Base-by-base conservation (phyloP, 2,113 vertebrate species). In the Brachyhypopomus gauderio region DNA sequence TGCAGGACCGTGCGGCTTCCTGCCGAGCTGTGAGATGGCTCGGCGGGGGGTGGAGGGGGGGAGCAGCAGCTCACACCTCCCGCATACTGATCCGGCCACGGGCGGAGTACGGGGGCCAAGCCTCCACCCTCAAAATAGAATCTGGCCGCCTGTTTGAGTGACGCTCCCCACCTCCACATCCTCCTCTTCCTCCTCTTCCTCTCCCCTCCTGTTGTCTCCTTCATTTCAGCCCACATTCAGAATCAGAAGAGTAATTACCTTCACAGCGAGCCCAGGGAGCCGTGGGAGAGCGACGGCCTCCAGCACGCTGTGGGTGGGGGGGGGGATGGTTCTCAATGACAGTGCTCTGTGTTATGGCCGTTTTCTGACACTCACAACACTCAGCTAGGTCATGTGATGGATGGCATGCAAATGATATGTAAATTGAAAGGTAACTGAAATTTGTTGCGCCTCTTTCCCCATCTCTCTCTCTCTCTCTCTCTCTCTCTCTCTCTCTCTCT, bases 181-280 rank as follows among this genome's bases (percentile, higher is more conserved):
- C n/a, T n/a, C n/a, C n/a, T n/a, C n/a, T n/a, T 23, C 20, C n/a
- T 45, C 12, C 23, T 22, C 38, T 34, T 45, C 34, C 7, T 17
- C 22, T 36, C 38, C 30, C 17, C 36, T 64, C 36, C 23, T 34
- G 22, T n/a, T 38, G 3, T 71, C 11, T 38, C n/a, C 72, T 36
- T 4, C 20, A 23, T 45, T 34, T 52, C 70, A 16, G n/a, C 3
- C 56, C 48, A n/a, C 30, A n/a, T 66, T 62, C 64, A 75, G n/a
- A 85, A 81, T 85, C 79, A 85, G 78, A 78, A 81, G 79, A 78
- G 75, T 81, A 81, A 85, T 85, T 81, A 85, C 78, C 60, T 74
- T 62, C 56, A 14, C 36, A 36, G 66, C 45, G 34, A 67, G 67
- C 4, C 25, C 36, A 23, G 38, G 55, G 23, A 34, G 27, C 56